These are phyloP conservation scores for Neuroscelio doddi DNA, from an alignment of 2,888 invertebrate genomes.

Conservation along the genomic window DNA sequence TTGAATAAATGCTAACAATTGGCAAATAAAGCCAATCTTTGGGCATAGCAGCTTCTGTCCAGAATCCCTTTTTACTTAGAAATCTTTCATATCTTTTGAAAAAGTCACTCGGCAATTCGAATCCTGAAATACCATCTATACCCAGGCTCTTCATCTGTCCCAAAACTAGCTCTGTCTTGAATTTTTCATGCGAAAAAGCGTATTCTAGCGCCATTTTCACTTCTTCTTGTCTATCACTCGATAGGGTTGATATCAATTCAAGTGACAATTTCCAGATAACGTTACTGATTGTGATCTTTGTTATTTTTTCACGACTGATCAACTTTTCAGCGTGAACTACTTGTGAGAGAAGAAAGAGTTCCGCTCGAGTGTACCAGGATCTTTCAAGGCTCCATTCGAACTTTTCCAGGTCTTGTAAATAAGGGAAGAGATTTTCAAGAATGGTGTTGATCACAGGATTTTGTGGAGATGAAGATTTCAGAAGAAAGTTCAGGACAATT, in stretches of 20 bases:
- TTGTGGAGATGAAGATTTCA: slow-evolving; percentile 29
- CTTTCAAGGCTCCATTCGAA: slow-evolving; percentile 61
- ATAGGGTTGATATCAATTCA: slow-evolving; percentile 64
- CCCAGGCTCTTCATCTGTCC: slow-evolving; percentile 51
- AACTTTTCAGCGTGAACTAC: slow-evolving; percentile 53
- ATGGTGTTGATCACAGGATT: slow-evolving; percentile 53
- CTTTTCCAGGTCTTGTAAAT: slow-evolving; percentile 55
- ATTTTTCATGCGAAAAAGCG: slow-evolving; percentile 58
- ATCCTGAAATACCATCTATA: slow-evolving; percentile 16
- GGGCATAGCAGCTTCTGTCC: slow-evolving; percentile 80
- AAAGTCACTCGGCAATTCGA: slow-evolving; percentile 50
- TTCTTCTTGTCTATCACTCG: slow-evolving; percentile 55
- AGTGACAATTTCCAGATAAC: slow-evolving; percentile 61
- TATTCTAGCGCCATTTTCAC: slow-evolving; percentile 56
- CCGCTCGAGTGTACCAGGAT: slow-evolving; percentile 66
- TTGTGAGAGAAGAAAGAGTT: slow-evolving; percentile 57
- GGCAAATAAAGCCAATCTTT: slow-evolving; percentile 87
- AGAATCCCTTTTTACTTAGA: slow-evolving; percentile 58
- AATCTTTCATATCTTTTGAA: slow-evolving; percentile 57
- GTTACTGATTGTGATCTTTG: slow-evolving; percentile 39
- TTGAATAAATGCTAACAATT: slow-evolving; percentile 77
- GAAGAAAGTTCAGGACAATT: slow-evolving; percentile 52
- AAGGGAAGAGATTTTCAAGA: slow-evolving; percentile 54
- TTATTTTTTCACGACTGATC: neutral
- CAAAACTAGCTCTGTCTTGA: slow-evolving; percentile 49